A percentile compares a stretch with the other conserved stretches of the same genome.
phyloP scores from a whole-genome alignment of 2,888 invertebrate species.

The Furcula furcula region DNA sequence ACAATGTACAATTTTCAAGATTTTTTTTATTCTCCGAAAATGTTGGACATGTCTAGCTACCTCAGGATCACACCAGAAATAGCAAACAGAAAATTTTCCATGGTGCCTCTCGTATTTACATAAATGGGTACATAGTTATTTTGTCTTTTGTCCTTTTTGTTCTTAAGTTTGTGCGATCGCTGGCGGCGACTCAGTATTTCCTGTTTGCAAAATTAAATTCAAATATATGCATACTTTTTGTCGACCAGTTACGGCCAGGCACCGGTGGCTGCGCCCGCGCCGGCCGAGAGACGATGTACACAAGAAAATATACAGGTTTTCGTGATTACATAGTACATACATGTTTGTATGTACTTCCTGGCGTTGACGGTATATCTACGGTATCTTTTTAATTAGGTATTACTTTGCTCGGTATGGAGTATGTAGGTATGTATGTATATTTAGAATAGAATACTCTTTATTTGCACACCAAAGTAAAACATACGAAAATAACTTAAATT shows the following conservation, averaged over 20 bases:
- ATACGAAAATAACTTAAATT: too few species aligned
- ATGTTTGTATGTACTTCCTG: constrained; percentile 51
- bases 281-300: constrained; percentile 30
- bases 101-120: not conserved
- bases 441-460: too few species aligned
- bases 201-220: constrained; percentile 73
- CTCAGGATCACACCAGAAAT: not conserved
- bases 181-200: constrained; percentile 63
- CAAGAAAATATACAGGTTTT: constrained; percentile 41
- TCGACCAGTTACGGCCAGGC: constrained; percentile 51
- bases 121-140: constrained; percentile 22
- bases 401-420: not conserved
- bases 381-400: constrained; percentile 3
- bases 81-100: not conserved
- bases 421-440: too few species aligned
- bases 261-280: constrained; percentile 35
- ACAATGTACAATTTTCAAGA: too few species aligned
- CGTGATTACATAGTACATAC: constrained; percentile 26
- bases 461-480: too few species aligned
- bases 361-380: too few species aligned
- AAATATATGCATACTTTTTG: constrained; percentile 78
- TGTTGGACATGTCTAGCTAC: too few species aligned
- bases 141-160: constrained; percentile 29
- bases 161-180: constrained; percentile 44
- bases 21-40: too few species aligned